These are phyloP conservation scores for Cheilosia soror DNA, from an alignment of 2,888 invertebrate species.

Conservation along the genomic window DNA sequence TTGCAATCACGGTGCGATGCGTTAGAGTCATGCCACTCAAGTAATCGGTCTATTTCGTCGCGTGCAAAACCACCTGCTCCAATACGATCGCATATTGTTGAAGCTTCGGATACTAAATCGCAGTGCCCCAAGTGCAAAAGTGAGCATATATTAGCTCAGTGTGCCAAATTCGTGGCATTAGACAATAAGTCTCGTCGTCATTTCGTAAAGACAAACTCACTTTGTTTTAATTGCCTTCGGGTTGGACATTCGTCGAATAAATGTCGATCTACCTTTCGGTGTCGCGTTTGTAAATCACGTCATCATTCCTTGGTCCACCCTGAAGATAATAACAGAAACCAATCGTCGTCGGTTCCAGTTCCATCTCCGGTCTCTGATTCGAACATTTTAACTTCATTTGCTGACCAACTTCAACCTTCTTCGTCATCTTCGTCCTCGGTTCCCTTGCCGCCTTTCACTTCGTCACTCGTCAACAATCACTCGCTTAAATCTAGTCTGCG, in stretches of 20 bases:
- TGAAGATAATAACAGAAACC: background rate
- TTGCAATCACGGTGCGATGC: too few relatives aligned
- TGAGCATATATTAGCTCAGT: background rate
- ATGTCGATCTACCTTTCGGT: too few relatives aligned
- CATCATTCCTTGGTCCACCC: background rate
- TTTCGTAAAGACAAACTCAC: slow-evolving; percentile 3
- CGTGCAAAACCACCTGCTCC: too few relatives aligned
- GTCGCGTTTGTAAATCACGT: too few relatives aligned
- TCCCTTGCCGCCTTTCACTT: too few relatives aligned
- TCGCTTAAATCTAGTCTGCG: background rate
- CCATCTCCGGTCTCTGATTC: background rate
- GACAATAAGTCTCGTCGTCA: background rate
- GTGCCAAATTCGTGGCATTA: too few relatives aligned
- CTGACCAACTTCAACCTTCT: background rate
- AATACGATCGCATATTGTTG: too few relatives aligned
- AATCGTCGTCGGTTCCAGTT: background rate
- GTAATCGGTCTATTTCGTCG: too few relatives aligned
- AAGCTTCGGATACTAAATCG: too few relatives aligned
- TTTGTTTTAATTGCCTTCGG: slow-evolving; percentile 8
- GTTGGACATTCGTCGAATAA: slow-evolving; percentile 18
- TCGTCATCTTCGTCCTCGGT: background rate
- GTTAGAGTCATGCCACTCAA: too few relatives aligned
- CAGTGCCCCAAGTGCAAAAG: too few relatives aligned
- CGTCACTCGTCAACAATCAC: slow-evolving; percentile 4
- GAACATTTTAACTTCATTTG: too few relatives aligned